phyloP scores from a whole-genome alignment of 2,888 invertebrate genomes.

The Meliscaeva auricollis region DNA sequence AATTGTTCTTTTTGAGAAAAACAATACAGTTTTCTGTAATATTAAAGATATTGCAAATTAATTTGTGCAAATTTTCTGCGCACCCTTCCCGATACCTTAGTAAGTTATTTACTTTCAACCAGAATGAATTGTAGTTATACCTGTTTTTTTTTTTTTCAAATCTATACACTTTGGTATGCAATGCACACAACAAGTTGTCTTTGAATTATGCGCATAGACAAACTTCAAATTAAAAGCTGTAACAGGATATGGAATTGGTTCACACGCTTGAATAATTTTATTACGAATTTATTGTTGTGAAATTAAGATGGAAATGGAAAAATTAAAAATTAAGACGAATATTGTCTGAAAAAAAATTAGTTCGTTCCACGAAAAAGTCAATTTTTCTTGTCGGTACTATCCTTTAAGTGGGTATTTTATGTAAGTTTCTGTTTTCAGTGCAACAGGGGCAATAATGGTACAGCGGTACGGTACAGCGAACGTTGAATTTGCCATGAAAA shows the following conservation, averaged over 20 bases:
- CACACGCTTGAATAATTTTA: slow-evolving; percentile 12
- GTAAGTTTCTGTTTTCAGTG: no score
- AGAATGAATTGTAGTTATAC: slow-evolving; percentile 30
- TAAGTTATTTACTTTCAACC: slow-evolving; percentile 16
- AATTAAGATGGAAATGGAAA: no score
- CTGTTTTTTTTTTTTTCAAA: slow-evolving; percentile 1
- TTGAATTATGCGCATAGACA: slow-evolving; percentile 3
- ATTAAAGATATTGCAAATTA: background rate
- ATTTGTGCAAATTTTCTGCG: slow-evolving; percentile 17
- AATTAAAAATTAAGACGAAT: no score
- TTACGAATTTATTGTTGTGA: no score
- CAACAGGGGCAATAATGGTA: no score
- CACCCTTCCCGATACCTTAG: slow-evolving; percentile 33
- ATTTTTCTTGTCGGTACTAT: no score
- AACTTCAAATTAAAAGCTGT: background rate
- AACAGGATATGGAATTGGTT: slow-evolving; percentile 25
- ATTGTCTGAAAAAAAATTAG: no score
- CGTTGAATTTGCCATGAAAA: no score
- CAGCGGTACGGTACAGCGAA: no score
- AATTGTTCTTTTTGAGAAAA: background rate
- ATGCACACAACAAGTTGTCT: slow-evolving; percentile 5
- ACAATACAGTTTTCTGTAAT: no score
- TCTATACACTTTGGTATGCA: slow-evolving; percentile 2
- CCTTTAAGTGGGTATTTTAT: no score
- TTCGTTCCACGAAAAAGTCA: no score